phyloP scores from a whole-genome alignment of 2,113 vertebrate genomes.

The Scalopus aquaticus region DNA sequence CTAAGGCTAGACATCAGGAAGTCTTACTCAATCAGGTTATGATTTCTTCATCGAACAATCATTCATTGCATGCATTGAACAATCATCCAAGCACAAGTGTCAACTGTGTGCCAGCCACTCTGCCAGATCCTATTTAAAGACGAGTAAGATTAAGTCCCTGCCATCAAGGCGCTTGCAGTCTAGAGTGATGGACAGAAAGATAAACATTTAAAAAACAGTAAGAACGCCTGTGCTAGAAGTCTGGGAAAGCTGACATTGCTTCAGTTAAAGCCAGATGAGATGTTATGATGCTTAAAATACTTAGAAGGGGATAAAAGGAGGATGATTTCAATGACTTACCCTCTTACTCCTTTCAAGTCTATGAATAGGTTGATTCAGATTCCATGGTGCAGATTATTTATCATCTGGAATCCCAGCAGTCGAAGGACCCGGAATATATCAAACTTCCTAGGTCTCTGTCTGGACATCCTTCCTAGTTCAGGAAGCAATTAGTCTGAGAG shows the following conservation, averaged over 20 bases:
- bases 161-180: slow-evolving; percentile 17
- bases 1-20: not conserved
- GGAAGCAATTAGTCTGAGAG: slow-evolving; percentile 79
- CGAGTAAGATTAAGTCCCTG: not conserved
- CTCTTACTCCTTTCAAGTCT: slow-evolving; percentile 60
- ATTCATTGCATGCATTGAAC: not conserved
- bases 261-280: not conserved
- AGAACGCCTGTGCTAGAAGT: not conserved
- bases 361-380: slow-evolving; percentile 64
- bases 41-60: not conserved
- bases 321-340: slow-evolving; percentile 49
- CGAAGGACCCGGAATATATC: slow-evolving; percentile 77
- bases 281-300: slow-evolving; percentile 7
- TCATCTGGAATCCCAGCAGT: slow-evolving; percentile 70
- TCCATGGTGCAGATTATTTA: slow-evolving; percentile 73
- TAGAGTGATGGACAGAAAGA: not conserved
- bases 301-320: not conserved
- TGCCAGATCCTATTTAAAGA: slow-evolving; percentile 15
- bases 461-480: slow-evolving; percentile 74
- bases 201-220: not conserved
- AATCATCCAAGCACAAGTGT: not conserved
- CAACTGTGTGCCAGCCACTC: not conserved
- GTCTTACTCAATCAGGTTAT: not conserved
- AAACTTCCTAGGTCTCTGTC: slow-evolving; percentile 71
- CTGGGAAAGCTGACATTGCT: not conserved